A percentile compares a stretch with the other conserved stretches of the same genome.
Evolutionary conservation across 2,888 invertebrate genomes (phyloP).

Genomic region (Macrophya annulata): DNA sequence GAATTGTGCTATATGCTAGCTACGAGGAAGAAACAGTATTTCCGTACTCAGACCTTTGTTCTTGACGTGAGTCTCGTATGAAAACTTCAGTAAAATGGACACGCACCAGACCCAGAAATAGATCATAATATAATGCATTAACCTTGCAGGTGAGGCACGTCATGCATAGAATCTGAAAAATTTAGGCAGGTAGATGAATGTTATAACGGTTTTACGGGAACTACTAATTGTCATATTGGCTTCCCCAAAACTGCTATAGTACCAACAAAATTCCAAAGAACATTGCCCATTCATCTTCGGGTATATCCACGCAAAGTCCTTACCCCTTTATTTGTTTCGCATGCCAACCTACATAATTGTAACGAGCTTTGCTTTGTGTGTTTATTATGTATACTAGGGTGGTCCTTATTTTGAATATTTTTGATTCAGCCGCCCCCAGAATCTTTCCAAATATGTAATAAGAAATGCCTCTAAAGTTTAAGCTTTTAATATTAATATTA

Average conservation of each 20-base stretch:
- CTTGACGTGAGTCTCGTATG: background rate
- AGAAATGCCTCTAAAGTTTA: no score
- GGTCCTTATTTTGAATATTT: no score
- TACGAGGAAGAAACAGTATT: background rate
- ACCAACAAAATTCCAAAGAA: constrained; percentile 16
- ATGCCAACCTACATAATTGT: background rate
- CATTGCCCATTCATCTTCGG: constrained; percentile 6
- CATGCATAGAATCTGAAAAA: constrained; percentile 23
- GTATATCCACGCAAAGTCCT: background rate
- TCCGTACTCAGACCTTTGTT: background rate
- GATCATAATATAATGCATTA: background rate
- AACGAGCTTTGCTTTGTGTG: no score
- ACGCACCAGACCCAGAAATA: background rate
- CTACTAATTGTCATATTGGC: constrained; percentile 3
- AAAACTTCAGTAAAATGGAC: background rate
- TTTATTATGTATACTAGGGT: no score
- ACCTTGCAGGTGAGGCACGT: background rate
- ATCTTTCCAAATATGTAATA: no score
- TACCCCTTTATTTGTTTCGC: background rate
- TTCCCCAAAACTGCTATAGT: background rate
- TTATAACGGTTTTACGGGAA: constrained; percentile 15
- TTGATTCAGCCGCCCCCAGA: no score
- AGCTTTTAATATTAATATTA: no score
- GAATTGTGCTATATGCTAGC: background rate
- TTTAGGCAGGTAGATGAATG: constrained; percentile 36